Evolutionary conservation across 2,113 vertebrate species (phyloP).

Genomic region (Aldabrachelys gigantea): DNA sequence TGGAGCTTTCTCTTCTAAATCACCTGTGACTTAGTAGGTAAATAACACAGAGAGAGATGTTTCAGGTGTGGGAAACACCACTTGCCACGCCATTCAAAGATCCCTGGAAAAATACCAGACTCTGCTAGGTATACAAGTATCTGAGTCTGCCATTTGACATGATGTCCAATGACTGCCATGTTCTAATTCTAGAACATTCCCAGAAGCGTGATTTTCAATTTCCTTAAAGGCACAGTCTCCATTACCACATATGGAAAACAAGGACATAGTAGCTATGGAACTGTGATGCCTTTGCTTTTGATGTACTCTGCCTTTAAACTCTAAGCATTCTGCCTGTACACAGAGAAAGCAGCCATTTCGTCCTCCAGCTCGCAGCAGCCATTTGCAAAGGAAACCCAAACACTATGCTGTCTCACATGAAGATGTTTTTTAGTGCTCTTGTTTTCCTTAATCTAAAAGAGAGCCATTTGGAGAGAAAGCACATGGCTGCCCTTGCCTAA

Average conservation of each 20-base stretch:
- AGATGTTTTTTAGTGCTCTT: background rate
- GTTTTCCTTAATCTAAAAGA: background rate
- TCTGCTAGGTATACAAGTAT: background rate
- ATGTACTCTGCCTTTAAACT: background rate
- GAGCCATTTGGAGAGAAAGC: background rate
- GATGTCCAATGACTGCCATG: background rate
- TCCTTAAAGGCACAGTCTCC: background rate
- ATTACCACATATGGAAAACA: background rate
- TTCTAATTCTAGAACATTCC: background rate
- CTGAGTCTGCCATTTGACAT: background rate
- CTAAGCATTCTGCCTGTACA: background rate
- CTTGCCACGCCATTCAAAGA: background rate
- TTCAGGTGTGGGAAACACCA: background rate
- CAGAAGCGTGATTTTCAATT: background rate
- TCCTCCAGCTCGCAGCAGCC: background rate
- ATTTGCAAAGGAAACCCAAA: background rate
- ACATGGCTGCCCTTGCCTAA: background rate
- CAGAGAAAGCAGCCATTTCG: background rate
- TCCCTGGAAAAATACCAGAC: background rate
- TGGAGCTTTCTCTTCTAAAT: no score
- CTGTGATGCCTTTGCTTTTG: background rate
- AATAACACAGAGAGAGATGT: background rate
- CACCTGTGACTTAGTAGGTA: background rate
- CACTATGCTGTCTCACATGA: background rate
- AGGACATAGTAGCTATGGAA: background rate